Percentiles rank a stretch among this genome's conserved stretches.
These are phyloP conservation scores for Sebastiscus tertius DNA, from an alignment of 2,797 vertebrate species.

Conservation along the genomic window DNA sequence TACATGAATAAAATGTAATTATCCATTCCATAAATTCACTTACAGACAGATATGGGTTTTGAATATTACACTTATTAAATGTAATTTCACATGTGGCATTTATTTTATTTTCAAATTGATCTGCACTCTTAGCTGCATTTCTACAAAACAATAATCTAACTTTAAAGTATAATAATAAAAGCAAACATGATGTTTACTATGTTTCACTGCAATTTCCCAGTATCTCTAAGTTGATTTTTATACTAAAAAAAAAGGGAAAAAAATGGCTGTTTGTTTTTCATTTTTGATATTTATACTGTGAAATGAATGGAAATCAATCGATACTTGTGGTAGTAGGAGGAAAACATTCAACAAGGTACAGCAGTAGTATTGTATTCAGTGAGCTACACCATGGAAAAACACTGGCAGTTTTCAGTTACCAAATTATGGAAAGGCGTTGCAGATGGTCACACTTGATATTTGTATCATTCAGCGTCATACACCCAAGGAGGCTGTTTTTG, in stretches of 20 bases:
- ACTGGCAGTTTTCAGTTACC: conserved; percentile 12
- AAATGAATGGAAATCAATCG: not conserved
- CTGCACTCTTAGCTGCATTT: not conserved
- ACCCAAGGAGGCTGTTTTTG: conserved; percentile 33
- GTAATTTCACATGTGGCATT: not conserved
- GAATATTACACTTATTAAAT: not conserved
- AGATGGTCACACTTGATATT: conserved; percentile 45
- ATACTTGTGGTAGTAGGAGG: not conserved
- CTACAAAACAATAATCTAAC: not conserved
- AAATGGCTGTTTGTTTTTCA: not conserved
- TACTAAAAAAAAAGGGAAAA: not conserved
- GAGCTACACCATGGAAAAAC: not conserved
- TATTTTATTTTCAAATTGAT: too few species aligned
- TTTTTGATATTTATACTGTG: not conserved
- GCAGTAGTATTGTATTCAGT: not conserved
- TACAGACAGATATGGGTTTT: not conserved
- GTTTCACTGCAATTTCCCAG: not conserved
- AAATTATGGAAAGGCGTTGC: conserved; percentile 23
- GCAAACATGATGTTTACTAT: not conserved
- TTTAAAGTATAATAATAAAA: not conserved
- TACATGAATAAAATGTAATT: not conserved
- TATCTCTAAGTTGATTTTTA: not conserved
- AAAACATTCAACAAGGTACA: not conserved
- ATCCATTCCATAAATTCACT: not conserved
- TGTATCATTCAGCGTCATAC: conserved; percentile 27